A percentile compares a stretch with the other conserved stretches of the same genome.
These are phyloP conservation scores for Malurus elegans DNA, from an alignment of 2,113 vertebrate species.

Conservation along the genomic window DNA sequence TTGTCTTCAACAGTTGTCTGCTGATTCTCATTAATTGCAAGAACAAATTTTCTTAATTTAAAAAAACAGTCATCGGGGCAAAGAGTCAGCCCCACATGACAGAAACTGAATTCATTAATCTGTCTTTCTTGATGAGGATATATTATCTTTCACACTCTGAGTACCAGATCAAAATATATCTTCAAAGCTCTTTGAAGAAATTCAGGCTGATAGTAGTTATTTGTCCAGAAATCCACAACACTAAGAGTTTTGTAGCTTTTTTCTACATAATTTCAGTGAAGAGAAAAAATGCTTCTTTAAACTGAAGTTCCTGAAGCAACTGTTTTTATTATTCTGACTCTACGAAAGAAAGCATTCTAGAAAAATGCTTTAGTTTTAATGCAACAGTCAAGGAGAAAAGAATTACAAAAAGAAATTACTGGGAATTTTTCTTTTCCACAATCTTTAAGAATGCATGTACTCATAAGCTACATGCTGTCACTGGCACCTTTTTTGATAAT, in stretches of 20 bases:
- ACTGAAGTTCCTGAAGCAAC: not conserved
- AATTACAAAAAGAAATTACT: not conserved
- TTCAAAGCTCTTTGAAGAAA: not conserved
- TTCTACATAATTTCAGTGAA: not conserved
- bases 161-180: not conserved
- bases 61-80: constrained; percentile 29
- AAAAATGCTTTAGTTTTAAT: not conserved
- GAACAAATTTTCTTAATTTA: constrained; percentile 12
- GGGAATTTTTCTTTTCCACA: not conserved
- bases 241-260: not conserved
- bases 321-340: not conserved
- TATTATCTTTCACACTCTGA: not conserved
- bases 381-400: not conserved
- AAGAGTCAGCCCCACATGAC: not conserved
- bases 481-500: not conserved
- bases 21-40: not conserved
- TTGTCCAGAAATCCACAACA: not conserved
- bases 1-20: not conserved
- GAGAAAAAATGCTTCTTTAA: not conserved
- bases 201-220: not conserved
- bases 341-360: not conserved
- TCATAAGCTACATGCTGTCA: not conserved
- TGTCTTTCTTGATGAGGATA: not conserved
- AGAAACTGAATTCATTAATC: not conserved
- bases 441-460: not conserved